These are phyloP conservation scores for Crossocerus cetratus DNA, from an alignment of 2,888 invertebrate species.

Conservation along the genomic window DNA sequence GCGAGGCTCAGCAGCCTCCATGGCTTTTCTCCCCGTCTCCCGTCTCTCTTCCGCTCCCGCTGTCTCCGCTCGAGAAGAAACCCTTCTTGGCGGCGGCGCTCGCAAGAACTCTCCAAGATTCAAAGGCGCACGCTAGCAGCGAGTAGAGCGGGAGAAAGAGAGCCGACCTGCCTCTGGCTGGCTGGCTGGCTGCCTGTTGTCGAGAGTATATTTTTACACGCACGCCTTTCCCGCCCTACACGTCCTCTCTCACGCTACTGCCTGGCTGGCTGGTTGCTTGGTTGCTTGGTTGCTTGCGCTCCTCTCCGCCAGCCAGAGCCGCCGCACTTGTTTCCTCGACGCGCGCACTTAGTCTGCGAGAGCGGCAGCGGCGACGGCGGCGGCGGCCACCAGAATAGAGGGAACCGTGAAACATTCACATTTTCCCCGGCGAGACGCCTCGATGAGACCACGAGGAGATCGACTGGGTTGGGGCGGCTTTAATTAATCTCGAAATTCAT, in stretches of 20 bases:
- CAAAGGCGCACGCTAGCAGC: slow-evolving; percentile 18
- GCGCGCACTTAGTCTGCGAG: too few relatives aligned
- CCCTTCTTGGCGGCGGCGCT: slow-evolving; percentile 35
- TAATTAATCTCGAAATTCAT: too few relatives aligned
- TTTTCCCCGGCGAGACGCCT: too few relatives aligned
- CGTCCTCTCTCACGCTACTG: slow-evolving; percentile 1
- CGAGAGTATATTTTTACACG: slow-evolving; percentile 32
- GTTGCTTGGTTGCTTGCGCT: slow-evolving; percentile 9
- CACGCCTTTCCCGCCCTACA: slow-evolving; percentile 7
- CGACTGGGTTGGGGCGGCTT: too few relatives aligned
- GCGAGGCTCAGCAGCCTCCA: slow-evolving; percentile 28
- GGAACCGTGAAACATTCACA: too few relatives aligned
- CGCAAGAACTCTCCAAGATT: slow-evolving; percentile 41
- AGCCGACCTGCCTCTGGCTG: too few relatives aligned
- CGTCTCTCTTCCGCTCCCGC: slow-evolving; percentile 20
- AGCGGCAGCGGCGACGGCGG: too few relatives aligned
- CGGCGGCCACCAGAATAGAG: too few relatives aligned
- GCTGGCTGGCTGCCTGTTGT: not conserved
- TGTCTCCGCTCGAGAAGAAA: slow-evolving; percentile 33
- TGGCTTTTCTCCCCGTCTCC: slow-evolving; percentile 1
- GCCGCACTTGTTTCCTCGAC: not conserved
- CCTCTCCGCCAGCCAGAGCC: not conserved
- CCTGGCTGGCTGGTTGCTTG: not conserved
- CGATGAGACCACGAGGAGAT: too few relatives aligned
- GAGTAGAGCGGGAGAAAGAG: not conserved